These are phyloP conservation scores for Strigops habroptila DNA, from an alignment of 2,113 vertebrate species.

Conservation along the genomic window DNA sequence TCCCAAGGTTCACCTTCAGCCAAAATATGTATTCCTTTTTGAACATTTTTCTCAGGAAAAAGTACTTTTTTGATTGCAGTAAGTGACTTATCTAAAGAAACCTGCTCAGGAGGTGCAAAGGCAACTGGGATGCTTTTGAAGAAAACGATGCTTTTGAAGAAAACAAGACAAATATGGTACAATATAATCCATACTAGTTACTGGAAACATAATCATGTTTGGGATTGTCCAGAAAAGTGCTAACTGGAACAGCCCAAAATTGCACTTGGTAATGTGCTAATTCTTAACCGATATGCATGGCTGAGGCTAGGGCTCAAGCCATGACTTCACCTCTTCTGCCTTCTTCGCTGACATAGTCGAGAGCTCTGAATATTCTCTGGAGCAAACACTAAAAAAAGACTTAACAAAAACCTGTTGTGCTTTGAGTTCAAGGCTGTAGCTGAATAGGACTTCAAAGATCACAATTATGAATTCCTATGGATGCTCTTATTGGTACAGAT, in stretches of 20 bases:
- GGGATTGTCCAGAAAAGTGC: background rate
- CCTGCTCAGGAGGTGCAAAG: background rate
- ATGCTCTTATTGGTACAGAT: background rate
- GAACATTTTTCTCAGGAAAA: background rate
- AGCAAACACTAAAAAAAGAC: background rate
- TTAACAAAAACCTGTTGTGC: background rate
- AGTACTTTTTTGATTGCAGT: rapidly evolving
- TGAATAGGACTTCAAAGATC: background rate
- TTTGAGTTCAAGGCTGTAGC: background rate
- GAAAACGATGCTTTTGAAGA: background rate
- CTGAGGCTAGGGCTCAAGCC: background rate
- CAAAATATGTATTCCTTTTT: background rate
- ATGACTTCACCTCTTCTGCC: background rate
- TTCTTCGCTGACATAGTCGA: background rate
- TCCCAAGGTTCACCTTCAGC: background rate
- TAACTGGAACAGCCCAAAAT: background rate
- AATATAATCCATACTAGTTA: background rate
- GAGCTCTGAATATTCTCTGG: background rate
- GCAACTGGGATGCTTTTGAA: background rate
- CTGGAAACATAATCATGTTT: background rate
- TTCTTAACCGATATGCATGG: rapidly evolving
- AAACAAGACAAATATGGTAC: background rate
- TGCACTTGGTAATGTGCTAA: background rate
- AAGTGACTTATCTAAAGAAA: background rate
- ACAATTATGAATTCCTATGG: background rate